Evolutionary conservation across 2,113 vertebrate genomes (phyloP).

Genomic region (Lynx canadensis): DNA sequence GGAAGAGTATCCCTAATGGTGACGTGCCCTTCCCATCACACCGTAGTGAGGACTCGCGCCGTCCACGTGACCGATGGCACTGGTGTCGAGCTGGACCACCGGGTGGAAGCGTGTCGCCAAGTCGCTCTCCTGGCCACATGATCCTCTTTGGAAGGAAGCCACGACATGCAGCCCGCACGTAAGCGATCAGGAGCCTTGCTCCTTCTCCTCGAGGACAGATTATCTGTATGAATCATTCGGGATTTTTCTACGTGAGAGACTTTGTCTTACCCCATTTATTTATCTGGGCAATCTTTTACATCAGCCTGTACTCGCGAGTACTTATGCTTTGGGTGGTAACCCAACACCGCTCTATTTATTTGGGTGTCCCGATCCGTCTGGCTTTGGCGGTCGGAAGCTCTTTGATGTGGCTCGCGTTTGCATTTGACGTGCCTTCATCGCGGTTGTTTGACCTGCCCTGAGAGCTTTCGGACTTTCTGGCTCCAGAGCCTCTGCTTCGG

Average conservation of each 20-base stretch:
- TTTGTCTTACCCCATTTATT: background rate
- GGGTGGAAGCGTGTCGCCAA: fast-evolving
- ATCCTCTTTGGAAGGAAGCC: background rate
- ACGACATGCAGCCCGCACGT: too few relatives aligned
- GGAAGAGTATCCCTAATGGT: background rate
- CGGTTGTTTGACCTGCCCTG: fast-evolving
- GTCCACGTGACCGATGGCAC: fast-evolving
- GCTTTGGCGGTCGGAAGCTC: too few relatives aligned
- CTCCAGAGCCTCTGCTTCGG: fast-evolving
- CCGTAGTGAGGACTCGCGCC: fast-evolving
- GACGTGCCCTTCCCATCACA: background rate
- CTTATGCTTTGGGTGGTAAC: background rate
- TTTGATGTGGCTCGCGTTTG: fast-evolving
- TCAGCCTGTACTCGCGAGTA: background rate
- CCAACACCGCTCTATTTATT: background rate
- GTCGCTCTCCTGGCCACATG: background rate
- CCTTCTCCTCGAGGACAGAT: background rate
- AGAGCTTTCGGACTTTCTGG: background rate
- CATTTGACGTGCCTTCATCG: fast-evolving
- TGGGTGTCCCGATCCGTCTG: fast-evolving
- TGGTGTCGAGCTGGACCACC: fast-evolving
- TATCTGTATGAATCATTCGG: too few relatives aligned
- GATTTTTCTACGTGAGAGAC: background rate
- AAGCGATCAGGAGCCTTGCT: too few relatives aligned
- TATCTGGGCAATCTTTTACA: too few relatives aligned